phyloP scores from a whole-genome alignment of 2,797 vertebrate species.

The Intellagama lesueurii region DNA sequence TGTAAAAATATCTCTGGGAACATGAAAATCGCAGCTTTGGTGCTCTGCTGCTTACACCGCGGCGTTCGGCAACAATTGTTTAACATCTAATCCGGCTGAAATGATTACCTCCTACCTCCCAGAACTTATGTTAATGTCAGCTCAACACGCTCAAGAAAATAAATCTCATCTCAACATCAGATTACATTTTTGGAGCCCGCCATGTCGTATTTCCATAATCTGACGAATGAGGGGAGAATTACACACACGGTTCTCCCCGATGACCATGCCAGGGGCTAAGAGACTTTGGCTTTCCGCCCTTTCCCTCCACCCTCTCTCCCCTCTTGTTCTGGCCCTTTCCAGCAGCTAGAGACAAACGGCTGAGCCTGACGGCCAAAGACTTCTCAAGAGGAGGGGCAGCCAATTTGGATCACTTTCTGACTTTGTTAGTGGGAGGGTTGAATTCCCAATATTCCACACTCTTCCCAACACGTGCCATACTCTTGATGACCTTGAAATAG shows the following conservation, averaged over 20 bases:
- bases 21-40: neutral
- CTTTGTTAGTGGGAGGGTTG: neutral
- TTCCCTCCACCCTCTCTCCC: neutral
- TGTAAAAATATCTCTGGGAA: conserved; percentile 57
- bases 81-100: conserved; percentile 47
- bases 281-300: neutral
- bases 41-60: conserved; percentile 8
- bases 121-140: conserved; percentile 49
- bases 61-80: conserved; percentile 24
- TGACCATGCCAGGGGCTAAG: neutral
- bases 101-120: neutral
- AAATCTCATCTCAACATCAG: conserved; percentile 57
- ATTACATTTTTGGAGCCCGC: conserved; percentile 43
- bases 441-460: neutral
- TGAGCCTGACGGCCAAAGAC: neutral
- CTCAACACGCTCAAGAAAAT: conserved; percentile 47
- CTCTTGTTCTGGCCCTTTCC: neutral
- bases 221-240: conserved; percentile 19
- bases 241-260: conserved; percentile 9
- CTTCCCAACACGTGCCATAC: neutral
- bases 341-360: neutral
- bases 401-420: too few species aligned
- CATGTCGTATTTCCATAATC: conserved; percentile 49
- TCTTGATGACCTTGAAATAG: neutral
- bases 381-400: too few species aligned